Percentiles rank a stretch among this genome's conserved stretches.
These are phyloP conservation scores for Exocentrus adspersus DNA, from an alignment of 2,888 invertebrate species.

Conservation along the genomic window DNA sequence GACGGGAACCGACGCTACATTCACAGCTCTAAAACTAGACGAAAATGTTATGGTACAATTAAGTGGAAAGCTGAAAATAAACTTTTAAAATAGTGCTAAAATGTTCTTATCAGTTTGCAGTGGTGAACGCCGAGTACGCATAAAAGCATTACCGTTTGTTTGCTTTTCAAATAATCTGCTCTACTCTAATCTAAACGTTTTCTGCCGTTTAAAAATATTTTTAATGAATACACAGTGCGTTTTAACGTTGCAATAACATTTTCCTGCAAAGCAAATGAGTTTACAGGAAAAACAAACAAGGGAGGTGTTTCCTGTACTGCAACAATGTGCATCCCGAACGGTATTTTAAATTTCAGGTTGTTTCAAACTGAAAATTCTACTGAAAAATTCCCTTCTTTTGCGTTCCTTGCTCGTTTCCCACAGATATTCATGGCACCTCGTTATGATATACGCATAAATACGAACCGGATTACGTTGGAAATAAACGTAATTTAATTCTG, in stretches of 20 bases:
- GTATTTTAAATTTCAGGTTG: too few relatives aligned
- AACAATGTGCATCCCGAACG: too few relatives aligned
- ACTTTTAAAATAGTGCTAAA: too few relatives aligned
- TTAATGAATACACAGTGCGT: not conserved
- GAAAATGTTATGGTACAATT: too few relatives aligned
- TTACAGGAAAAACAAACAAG: not conserved
- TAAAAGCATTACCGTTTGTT: not conserved
- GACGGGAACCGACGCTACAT: not conserved
- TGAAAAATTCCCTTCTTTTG: not conserved
- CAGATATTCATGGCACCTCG: not conserved
- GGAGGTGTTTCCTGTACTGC: too few relatives aligned
- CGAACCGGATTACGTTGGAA: not conserved
- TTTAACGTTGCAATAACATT: not conserved
- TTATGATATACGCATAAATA: not conserved
- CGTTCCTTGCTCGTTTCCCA: not conserved
- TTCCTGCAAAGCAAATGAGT: not conserved
- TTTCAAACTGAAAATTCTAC: too few relatives aligned
- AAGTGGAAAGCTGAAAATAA: too few relatives aligned
- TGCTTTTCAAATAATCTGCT: not conserved
- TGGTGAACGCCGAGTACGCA: not conserved
- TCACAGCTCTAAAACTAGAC: too few relatives aligned
- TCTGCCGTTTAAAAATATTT: not conserved
- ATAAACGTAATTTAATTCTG: slow-evolving; percentile 1
- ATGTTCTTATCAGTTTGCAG: too few relatives aligned
- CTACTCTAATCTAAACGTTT: too few relatives aligned